Percentiles rank a stretch among this genome's conserved stretches.
phyloP scores from a whole-genome alignment of 2,888 invertebrate species.

The Tineola bisselliella region DNA sequence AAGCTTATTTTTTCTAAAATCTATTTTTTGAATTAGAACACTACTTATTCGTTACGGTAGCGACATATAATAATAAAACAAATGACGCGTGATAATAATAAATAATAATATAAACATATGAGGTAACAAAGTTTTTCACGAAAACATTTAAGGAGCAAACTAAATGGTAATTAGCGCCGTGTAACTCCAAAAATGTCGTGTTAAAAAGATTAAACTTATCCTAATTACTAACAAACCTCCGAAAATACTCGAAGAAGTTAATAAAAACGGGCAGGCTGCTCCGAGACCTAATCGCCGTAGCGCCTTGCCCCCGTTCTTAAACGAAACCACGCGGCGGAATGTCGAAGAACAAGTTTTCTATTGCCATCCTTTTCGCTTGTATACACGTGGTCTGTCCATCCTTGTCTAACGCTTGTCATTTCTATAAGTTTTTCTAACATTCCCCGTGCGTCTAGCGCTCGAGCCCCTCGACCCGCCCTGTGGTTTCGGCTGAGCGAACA shows the following conservation, averaged over 20 bases:
- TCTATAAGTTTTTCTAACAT: constrained; percentile 68
- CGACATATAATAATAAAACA: too few relatives aligned
- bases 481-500: background rate
- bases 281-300: constrained; percentile 7
- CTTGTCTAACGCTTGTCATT: constrained; percentile 62
- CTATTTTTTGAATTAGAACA: too few relatives aligned
- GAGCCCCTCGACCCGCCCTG: background rate
- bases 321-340: constrained; percentile 61
- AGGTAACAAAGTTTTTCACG: background rate
- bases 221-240: constrained; percentile 12
- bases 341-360: constrained; percentile 62
- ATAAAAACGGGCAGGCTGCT: background rate
- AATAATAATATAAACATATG: background rate
- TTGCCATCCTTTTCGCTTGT: constrained; percentile 50
- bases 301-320: constrained; percentile 62
- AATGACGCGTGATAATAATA: too few relatives aligned
- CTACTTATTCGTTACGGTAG: too few relatives aligned
- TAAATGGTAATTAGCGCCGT: background rate
- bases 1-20: too few relatives aligned
- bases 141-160: background rate
- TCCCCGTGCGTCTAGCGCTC: constrained; percentile 40
- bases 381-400: constrained; percentile 45
- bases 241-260: background rate
- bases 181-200: constrained; percentile 6
- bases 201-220: constrained; percentile 7